Evolutionary conservation across 30 jellyfish, hydroid and myxozoan species (phyloP).

Genomic region (Chrysaora quinquecirrha): DNA sequence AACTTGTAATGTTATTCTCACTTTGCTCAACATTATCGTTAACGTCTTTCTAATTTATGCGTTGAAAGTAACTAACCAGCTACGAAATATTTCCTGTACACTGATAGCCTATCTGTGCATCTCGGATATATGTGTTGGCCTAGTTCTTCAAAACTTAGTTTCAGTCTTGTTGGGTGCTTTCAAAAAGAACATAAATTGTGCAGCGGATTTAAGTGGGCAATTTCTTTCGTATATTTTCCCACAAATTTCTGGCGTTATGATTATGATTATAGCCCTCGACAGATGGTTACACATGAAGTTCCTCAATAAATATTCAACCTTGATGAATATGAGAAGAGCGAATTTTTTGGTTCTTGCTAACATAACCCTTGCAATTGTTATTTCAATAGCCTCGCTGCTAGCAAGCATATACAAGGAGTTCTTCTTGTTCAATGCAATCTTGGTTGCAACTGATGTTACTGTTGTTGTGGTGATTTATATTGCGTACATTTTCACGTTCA

Average conservation of each 20-base stretch:
- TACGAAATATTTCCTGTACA: neutral
- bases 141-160: neutral
- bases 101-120: neutral
- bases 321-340: constrained; percentile 16
- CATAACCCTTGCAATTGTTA: neutral
- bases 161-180: neutral
- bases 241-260: constrained; percentile 42
- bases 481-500: constrained; percentile 17
- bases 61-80: neutral
- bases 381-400: neutral
- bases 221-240: constrained; percentile 24
- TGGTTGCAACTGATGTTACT: constrained; percentile 3
- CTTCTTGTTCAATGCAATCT: constrained; percentile 14
- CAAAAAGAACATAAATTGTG: neutral
- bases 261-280: constrained; percentile 33
- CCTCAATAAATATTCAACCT: constrained; percentile 6
- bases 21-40: neutral
- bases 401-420: constrained; percentile 6
- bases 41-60: neutral
- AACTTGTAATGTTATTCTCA: neutral
- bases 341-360: neutral
- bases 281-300: constrained; percentile 46
- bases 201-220: constrained; percentile 16
- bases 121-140: constrained; percentile 5
- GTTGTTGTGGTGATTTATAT: constrained; percentile 6